Base-by-base conservation (phyloP, 1,140 invertebrate genomes). In the Neodiprion pinetum region DNA sequence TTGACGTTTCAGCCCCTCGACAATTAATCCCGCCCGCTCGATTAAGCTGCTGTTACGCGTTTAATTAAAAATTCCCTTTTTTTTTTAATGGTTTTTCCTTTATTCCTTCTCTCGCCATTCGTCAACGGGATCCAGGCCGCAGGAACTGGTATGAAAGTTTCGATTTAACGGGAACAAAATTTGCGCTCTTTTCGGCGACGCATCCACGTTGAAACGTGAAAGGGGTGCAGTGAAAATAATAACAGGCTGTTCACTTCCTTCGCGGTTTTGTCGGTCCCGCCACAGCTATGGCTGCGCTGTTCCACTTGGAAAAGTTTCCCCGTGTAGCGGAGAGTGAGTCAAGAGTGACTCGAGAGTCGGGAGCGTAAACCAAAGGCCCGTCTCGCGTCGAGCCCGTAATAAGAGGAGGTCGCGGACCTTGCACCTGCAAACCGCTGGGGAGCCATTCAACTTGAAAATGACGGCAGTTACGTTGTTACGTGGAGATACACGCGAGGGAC, bases 21-120 rank as follows among this genome's bases (percentile, higher is more conserved):
- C 83, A 84, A 84, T 84, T 84, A 84, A 84, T 84, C 82, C 80
- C 78, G 78, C 77, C 80, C 78, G 81, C 80, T 80, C 83, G 82
- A 84, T 84, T 83, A 84, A 84, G 83, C 82, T 83, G 78, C 81
- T 82, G 81, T 82, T 83, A 82, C 80, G 77, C 76, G 78, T 82
- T 83, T 83, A 84, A 84, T 84, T 83, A 84, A 84, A 84, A 83
- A 79, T 84, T 83, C 77, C 83, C 80, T 78, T 79, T 76, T 77
- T 77, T 40, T 40, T 61, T 28, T 71, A 73, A 75, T 80, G 73
- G 75, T 79, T 76, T 76, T 78, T 81, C 77, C 75, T 75, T 75
- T 74, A 73, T 72, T 77, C 72, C 67, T 68, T 71, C 78, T 72
- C 77, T 75, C 72, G 74, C 69, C 72, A 72, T 72, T 75, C 78